Conservation (phyloP, 2,797 vertebrate genomes). For the Cossypha dichroa region DNA sequence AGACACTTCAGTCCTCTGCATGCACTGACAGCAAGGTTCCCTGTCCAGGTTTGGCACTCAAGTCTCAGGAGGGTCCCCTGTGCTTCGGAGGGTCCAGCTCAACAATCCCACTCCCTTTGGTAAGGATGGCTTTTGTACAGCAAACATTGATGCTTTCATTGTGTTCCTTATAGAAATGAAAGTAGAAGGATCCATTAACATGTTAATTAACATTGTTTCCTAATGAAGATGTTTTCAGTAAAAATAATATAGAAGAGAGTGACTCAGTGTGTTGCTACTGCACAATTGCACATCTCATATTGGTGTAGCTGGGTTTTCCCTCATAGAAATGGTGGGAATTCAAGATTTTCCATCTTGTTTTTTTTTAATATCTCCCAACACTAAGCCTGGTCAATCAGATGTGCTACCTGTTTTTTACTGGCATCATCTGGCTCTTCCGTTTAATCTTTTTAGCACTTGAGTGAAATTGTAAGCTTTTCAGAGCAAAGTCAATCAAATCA, state of each 20-base stretch:
- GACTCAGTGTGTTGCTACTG: not conserved
- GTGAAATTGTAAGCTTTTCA: not conserved
- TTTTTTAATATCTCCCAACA: not conserved
- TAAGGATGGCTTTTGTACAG: slow-evolving; percentile 55
- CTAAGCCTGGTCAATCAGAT: not conserved
- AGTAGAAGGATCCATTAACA: not conserved
- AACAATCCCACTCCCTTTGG: slow-evolving; percentile 89
- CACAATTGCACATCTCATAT: not conserved
- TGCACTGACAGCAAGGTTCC: not conserved
- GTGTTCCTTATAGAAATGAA: fast-evolving
- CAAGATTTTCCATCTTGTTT: not conserved
- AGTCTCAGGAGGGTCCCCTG: slow-evolving; percentile 85
- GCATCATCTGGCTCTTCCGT: not conserved
- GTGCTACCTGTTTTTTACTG: not conserved
- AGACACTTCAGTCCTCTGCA: not conserved
- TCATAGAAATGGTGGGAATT: not conserved
- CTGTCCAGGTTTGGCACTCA: slow-evolving; percentile 86
- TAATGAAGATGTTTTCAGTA: not conserved
- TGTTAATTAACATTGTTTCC: not conserved
- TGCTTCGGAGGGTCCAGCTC: slow-evolving; percentile 83
- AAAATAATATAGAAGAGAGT: not conserved
- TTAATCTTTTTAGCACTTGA: not conserved
- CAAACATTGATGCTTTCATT: fast-evolving
- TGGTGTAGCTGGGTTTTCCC: not conserved
- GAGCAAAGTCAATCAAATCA: not conserved